phyloP scores from a whole-genome alignment of 2,888 invertebrate genomes.

The Sinotaia quadrata region DNA sequence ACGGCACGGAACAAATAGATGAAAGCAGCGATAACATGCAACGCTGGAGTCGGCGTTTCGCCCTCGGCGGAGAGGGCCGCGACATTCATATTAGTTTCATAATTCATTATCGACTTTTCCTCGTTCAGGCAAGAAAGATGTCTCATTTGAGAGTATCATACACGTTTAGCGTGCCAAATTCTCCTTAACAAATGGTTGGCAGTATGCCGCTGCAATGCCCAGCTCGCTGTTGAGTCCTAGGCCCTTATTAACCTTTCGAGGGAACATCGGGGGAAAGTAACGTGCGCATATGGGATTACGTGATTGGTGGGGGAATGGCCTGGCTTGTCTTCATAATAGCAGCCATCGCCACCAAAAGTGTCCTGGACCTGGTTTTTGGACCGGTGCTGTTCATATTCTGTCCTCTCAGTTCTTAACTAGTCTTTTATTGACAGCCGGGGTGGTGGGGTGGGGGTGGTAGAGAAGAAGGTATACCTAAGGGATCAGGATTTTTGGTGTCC shows the following conservation, averaged over 20 bases:
- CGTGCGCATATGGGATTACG: conserved; percentile 28
- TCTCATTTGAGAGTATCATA: conserved; percentile 17
- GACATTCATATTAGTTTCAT: conserved; percentile 30
- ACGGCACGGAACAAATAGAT: conserved; percentile 29
- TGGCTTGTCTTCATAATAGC: conserved; percentile 9
- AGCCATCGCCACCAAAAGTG: conserved; percentile 12
- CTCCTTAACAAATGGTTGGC: conserved; percentile 11
- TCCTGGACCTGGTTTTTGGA: no score
- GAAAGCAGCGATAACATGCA: conserved; percentile 31
- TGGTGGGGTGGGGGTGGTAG: no score
- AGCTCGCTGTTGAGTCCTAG: neutral
- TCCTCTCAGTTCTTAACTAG: no score
- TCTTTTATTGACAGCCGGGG: no score
- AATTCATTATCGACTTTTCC: conserved; percentile 31
- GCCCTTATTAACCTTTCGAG: conserved; percentile 23
- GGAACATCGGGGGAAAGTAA: conserved; percentile 9
- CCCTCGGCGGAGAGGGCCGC: conserved; percentile 16
- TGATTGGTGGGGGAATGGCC: conserved; percentile 2
- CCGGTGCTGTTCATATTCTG: conserved; percentile 12
- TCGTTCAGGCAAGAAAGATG: conserved; percentile 21
- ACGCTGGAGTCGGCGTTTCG: conserved; percentile 12
- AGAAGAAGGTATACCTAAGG: no score
- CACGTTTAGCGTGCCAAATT: conserved; percentile 21
- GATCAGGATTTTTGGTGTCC: no score
- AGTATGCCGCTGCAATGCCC: neutral